Base-by-base conservation (phyloP, 2,113 vertebrate species). In the Cyanocitta stelleri region DNA sequence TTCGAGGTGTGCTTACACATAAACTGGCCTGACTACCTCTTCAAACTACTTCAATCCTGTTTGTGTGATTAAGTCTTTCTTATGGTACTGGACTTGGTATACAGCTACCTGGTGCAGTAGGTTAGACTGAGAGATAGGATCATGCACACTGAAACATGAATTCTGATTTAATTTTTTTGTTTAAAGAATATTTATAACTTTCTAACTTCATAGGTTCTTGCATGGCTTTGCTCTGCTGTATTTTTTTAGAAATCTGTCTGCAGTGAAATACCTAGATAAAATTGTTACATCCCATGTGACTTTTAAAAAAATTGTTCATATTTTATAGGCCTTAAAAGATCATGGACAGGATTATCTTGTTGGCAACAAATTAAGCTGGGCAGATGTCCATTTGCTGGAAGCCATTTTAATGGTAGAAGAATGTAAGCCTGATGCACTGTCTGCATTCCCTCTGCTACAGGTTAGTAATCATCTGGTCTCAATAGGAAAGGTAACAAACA, bases 371-470 rank as follows among this genome's bases (percentile, higher is more conserved):
- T 75, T 99, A 51, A 99, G 98, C 71, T 97, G 95, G 97, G 99
- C 99, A 46, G 99, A 99, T 78, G 80, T 99, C 75, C 97, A 98
- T n/a, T 90, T 99, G 74, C 51, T 99, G 59, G 99, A 99, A 97
- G 97, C 95, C 63, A 98, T 98, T 92, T 97, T 99, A 95, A 98
- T 98, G 98, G 15, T 95, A 91, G 98, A 99, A 97, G 99, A 99
- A 93, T 91, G 97, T 3, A 95, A 97, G 39, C 67, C 97, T 49
- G 96, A 86, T 32, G 96, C 98, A 52, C 98, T 99, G 27, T 94
- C 95, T 3, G 90, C 97, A 6, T 99, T 99, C 74, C 97, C 96
- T 93, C 39, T 88, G 88, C 91, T 97, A 18, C 96, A 98, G 97
- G 97, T 98, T 67, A 91, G 95, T 88, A 35, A 64, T 55, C 16